Base-by-base conservation (phyloP, 2,888 invertebrate genomes). In the Parnassius mnemosyne region DNA sequence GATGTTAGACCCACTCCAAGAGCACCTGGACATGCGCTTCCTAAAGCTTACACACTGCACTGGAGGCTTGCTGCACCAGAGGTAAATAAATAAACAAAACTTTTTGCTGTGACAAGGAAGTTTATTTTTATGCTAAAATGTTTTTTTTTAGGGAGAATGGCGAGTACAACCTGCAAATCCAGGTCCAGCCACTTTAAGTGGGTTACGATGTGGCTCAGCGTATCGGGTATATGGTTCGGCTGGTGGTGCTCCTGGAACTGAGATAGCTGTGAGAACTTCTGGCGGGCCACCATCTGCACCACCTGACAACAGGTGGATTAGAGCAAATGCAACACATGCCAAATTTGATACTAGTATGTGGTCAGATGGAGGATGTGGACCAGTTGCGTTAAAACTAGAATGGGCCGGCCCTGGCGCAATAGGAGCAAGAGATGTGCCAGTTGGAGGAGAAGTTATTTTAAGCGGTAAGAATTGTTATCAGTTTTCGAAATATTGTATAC, bases 311-410 rank as follows among this genome's bases (percentile, higher is more conserved):
- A 94, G 96, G 72, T 94, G 97, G 79, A 93, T 97, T 63, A 90
- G 93, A 65, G 93, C 95, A 1, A 98, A 97, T 81, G 93, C 96
- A 9, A 96, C 97, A 0, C 95, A 95, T 66, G 94, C 96, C 11
- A 94, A 95, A 69, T 93, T 98, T 61, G 95, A 96, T 78, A 93
- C 97, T 55, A 93, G 94, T 66, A 93, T 94, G 49, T 98, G 97
- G 97, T 94, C 94, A 64, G 95, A 95, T 77, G 96, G 96, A 1
- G 97, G 97, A 11, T 98, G 98, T 84, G 94, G 95, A 0, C 95
- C 98, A 65, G 93, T 94, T 57, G 95, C 96, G 67, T 95, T 96
- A 80, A 95, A 96, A 57, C 93, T 97, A 20, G 95, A 96, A 79
- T 94, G 91, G 91, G 86, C 87, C 5, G 94, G 89, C 73, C 93